A percentile compares a stretch with the other conserved stretches of the same genome.
Conservation (phyloP, 2,797 vertebrate species). For the Crypturellus tataupa region DNA sequence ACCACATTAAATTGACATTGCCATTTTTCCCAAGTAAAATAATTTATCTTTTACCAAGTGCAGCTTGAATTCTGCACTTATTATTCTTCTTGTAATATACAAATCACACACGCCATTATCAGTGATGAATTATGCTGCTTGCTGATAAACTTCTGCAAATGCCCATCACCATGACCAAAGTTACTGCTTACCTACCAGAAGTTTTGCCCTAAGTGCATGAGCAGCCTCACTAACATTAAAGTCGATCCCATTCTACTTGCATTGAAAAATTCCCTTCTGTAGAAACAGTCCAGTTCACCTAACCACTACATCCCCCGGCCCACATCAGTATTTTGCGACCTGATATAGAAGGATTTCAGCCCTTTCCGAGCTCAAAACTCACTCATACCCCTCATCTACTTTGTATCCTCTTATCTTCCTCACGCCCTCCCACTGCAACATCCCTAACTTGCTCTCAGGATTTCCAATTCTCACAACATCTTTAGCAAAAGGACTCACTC, state of each 20-base stretch:
- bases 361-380: not conserved
- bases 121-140: not conserved
- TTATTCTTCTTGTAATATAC: not conserved
- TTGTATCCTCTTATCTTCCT: not conserved
- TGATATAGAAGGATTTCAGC: not conserved
- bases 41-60: not conserved
- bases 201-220: not conserved
- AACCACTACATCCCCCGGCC: not conserved
- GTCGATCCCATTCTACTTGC: not conserved
- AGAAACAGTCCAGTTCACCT: not conserved
- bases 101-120: not conserved
- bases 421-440: not conserved
- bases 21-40: not conserved
- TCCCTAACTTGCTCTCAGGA: not conserved
- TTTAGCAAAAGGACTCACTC: not conserved
- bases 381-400: not conserved
- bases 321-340: not conserved
- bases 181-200: not conserved
- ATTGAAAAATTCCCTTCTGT: not conserved
- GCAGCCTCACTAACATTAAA: not conserved
- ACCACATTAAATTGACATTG: not conserved
- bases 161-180: not conserved
- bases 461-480: not conserved
- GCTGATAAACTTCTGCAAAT: not conserved
- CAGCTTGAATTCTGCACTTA: no score